A percentile compares a stretch with the other conserved stretches of the same genome.
Conservation (phyloP, 2,113 vertebrate species). For the Brachyhypopomus gauderio region DNA sequence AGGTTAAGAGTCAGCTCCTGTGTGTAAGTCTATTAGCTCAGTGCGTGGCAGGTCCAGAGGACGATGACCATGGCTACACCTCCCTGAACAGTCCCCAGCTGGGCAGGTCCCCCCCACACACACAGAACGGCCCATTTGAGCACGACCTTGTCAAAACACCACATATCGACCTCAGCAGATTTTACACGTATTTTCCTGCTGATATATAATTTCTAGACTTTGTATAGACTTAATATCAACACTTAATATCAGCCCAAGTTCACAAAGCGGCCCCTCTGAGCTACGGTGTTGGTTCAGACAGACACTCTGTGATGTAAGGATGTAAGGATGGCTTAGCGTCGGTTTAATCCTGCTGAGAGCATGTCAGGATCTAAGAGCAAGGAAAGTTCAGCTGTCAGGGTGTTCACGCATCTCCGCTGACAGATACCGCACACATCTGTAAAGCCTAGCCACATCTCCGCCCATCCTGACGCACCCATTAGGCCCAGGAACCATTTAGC, state of each 20-base stretch:
- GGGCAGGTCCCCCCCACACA: not conserved
- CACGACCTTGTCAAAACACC: not conserved
- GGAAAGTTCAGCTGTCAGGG: slow-evolving; percentile 14
- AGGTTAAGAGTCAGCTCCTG: too few relatives aligned
- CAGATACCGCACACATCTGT: not conserved
- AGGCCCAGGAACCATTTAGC: not conserved
- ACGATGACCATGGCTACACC: slow-evolving; percentile 2
- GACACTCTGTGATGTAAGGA: not conserved
- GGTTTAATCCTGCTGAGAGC: not conserved
- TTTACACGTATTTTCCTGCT: not conserved
- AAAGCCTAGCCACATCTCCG: not conserved
- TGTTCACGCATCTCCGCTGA: not conserved
- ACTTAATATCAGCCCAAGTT: too few relatives aligned
- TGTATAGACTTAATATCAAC: too few relatives aligned
- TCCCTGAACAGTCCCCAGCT: too few relatives aligned
- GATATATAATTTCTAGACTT: not conserved
- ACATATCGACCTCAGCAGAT: not conserved
- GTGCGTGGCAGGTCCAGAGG: too few relatives aligned
- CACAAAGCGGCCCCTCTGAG: too few relatives aligned
- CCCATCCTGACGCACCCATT: not conserved
- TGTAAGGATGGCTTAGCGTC: not conserved
- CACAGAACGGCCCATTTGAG: not conserved
- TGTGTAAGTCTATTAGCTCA: too few relatives aligned
- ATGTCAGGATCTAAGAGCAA: slow-evolving; percentile 16
- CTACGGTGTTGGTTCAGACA: too few relatives aligned